Evolutionary conservation across 2,113 vertebrate genomes (phyloP), one percentile per base, ranked within the genome.

Genomic region (Indicator indicator): DNA sequence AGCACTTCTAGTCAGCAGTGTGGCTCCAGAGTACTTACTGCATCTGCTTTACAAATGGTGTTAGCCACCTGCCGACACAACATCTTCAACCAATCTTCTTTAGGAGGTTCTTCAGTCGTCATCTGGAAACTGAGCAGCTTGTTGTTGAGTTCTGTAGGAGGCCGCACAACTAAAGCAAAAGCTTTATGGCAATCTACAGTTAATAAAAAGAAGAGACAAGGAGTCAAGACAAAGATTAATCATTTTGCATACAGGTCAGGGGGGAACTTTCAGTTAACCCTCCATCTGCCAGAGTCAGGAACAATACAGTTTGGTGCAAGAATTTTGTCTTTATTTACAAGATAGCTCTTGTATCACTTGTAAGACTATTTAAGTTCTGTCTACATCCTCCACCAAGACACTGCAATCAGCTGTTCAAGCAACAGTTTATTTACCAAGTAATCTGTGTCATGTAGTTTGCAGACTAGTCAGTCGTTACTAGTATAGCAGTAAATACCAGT

Each of bases 41-140:
- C 98, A 91, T 99, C 99, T 73, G 99, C 98, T 97, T 98, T 99
- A 97, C 99, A 99, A 97, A 99, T 99, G 33, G 99, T 99, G 97
- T 99, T 99, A 97, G 99, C 99, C 77, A 99, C 98, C 0, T 99
- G 99, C 87, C 99, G 99, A 95, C 99, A 99, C 20, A 99, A 96
- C 46, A 90, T 98, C 97, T 98, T 98, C 62, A 99, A 96, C 99
- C 99, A 99, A 65, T 97, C 96, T 32, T 98, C 98, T 96, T 99
- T 99, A 83, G 97, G 95, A 8, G 97, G 98, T 64, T 99, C 99
- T 94, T 99, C 99, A 33, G 97, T 97, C 6, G 97, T 97, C 97
- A 99, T 98, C 94, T 99, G 99, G 98, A 99, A 99, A 94, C 99
- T 99, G 94, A 99, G 99, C 83, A 99, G 97, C 94, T 99, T 97